Conservation (phyloP, 2,888 invertebrate species). For the Pecten maximus region DNA sequence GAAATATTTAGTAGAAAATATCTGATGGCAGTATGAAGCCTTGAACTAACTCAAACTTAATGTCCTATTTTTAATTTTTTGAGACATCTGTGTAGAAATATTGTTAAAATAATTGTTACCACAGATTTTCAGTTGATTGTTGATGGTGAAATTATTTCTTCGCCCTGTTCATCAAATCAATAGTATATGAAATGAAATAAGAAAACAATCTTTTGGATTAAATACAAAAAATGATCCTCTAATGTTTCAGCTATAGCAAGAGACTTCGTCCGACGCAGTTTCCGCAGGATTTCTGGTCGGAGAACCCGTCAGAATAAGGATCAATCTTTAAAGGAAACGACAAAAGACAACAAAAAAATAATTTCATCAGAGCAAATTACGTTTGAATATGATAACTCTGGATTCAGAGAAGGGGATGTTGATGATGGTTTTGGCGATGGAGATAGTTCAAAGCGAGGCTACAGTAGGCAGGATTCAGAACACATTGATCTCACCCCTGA, state of each 20-base stretch:
- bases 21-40: too few relatives aligned
- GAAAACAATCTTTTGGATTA: too few relatives aligned
- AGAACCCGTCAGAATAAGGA: constrained; percentile 42
- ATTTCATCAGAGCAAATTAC: background rate
- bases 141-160: too few relatives aligned
- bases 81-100: too few relatives aligned
- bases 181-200: too few relatives aligned
- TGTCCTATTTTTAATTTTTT: too few relatives aligned
- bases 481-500: background rate
- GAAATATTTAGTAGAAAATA: too few relatives aligned
- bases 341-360: background rate
- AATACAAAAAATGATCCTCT: too few relatives aligned
- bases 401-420: background rate
- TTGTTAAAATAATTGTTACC: too few relatives aligned
- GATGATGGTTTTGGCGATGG: background rate
- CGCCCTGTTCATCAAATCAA: too few relatives aligned
- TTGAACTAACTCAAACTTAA: too few relatives aligned
- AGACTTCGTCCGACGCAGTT: constrained; percentile 65
- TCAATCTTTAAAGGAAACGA: background rate
- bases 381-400: background rate
- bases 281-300: constrained; percentile 63
- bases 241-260: constrained; percentile 63
- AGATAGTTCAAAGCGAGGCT: background rate
- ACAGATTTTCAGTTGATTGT: too few relatives aligned
- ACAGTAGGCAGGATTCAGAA: background rate